Conservation (phyloP, 2,113 vertebrate genomes). For the Apistogramma diplotaenia region DNA sequence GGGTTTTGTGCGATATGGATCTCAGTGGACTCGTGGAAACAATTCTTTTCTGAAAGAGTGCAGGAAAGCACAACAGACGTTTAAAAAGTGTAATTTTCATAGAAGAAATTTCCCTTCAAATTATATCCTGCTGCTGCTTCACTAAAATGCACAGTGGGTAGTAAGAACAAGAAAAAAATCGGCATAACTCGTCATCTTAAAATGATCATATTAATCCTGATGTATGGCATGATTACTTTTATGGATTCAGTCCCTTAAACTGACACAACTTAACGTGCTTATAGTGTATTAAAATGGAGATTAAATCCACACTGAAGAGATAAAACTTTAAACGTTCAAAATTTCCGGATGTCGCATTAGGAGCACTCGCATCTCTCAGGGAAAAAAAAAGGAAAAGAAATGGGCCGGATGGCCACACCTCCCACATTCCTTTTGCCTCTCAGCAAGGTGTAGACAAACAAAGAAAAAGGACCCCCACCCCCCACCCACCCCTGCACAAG, state of each 20-base stretch:
- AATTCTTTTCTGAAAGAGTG: neutral
- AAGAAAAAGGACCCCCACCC: neutral
- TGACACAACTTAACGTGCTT: neutral
- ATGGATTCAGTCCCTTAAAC: neutral
- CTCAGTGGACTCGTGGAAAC: neutral
- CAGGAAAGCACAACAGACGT: neutral
- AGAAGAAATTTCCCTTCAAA: neutral
- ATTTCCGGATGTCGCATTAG: neutral
- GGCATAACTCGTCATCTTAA: neutral
- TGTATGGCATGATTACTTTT: neutral
- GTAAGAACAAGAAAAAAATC: neutral
- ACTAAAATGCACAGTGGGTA: neutral
- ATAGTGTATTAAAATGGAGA: neutral
- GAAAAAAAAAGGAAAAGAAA: too few relatives aligned
- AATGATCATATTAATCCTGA: conserved; percentile 14
- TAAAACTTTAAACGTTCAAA: neutral
- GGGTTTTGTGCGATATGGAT: neutral
- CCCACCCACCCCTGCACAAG: neutral
- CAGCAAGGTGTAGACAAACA: neutral
- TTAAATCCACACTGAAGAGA: neutral
- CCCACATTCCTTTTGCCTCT: neutral
- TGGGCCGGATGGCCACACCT: neutral
- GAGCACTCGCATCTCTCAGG: neutral
- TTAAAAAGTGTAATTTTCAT: neutral
- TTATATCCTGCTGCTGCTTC: neutral